These are phyloP conservation scores for Syngnathus typhle DNA, from an alignment of 2,113 vertebrate species.

Conservation along the genomic window DNA sequence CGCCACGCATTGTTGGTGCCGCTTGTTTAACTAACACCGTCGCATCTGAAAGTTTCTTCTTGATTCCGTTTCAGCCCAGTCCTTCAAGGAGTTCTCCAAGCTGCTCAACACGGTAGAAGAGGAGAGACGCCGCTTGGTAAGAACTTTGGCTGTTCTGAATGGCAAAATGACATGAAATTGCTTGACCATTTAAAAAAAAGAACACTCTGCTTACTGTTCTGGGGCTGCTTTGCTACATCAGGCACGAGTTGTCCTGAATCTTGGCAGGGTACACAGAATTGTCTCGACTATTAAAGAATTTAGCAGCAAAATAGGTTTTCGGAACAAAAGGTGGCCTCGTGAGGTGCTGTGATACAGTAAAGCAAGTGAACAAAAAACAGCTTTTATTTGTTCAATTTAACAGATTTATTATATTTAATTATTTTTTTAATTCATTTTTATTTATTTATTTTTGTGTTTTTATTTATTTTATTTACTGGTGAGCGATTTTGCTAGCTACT, in stretches of 20 bases:
- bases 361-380: no score
- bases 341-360: no score
- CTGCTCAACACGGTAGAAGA: conserved; percentile 91
- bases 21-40: background rate
- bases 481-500: no score
- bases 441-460: no score
- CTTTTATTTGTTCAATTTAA: no score
- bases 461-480: no score
- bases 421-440: no score
- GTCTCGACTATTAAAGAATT: background rate
- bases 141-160: conserved; percentile 27
- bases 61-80: conserved; percentile 79
- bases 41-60: background rate
- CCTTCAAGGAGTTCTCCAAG: conserved; percentile 93
- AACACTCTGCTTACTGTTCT: background rate
- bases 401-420: no score
- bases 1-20: background rate
- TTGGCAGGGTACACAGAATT: background rate
- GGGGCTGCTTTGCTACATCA: background rate
- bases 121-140: conserved; percentile 88
- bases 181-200: background rate
- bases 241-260: background rate
- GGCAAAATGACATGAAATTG: background rate
- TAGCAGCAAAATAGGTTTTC: background rate
- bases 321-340: no score